Evolutionary conservation across 2,888 invertebrate species (phyloP).

Genomic region (Nasonia oneida): DNA sequence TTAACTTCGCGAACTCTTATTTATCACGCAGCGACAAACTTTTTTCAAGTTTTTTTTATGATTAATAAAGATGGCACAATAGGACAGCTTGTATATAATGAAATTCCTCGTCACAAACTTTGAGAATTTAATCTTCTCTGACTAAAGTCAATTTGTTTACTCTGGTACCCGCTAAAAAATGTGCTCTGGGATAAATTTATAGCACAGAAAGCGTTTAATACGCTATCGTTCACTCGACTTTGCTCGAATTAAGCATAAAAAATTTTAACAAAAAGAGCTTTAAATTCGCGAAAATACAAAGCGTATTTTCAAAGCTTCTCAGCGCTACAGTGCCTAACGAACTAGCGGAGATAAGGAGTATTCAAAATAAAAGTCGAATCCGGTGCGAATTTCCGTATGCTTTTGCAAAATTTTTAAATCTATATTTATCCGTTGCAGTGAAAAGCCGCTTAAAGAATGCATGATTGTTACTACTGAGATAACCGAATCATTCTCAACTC

Average conservation of each 20-base stretch:
- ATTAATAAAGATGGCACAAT: background rate
- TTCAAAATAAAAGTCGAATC: background rate
- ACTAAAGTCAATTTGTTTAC: background rate
- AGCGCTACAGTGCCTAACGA: slow-evolving; percentile 18
- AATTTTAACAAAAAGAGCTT: background rate
- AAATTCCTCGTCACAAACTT: background rate
- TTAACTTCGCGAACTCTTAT: background rate
- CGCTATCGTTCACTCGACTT: no score
- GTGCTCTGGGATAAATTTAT: no score
- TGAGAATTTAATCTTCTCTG: background rate
- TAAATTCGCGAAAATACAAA: background rate
- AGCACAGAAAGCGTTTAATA: no score
- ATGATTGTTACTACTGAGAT: slow-evolving; percentile 38
- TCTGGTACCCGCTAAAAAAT: no score
- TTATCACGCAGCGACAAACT: background rate
- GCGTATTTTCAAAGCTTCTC: background rate
- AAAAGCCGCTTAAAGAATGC: slow-evolving; percentile 30
- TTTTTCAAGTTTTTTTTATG: background rate
- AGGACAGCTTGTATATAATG: background rate
- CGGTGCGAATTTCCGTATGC: background rate
- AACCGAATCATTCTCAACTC: slow-evolving; percentile 40
- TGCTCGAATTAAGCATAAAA: background rate
- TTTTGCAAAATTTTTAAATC: slow-evolving; percentile 19
- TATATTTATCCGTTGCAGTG: slow-evolving; percentile 26
- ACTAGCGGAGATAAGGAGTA: slow-evolving; percentile 10